A percentile compares a stretch with the other conserved stretches of the same genome.
phyloP scores from a whole-genome alignment of 2,797 vertebrate species.

The Amblyraja radiata region DNA sequence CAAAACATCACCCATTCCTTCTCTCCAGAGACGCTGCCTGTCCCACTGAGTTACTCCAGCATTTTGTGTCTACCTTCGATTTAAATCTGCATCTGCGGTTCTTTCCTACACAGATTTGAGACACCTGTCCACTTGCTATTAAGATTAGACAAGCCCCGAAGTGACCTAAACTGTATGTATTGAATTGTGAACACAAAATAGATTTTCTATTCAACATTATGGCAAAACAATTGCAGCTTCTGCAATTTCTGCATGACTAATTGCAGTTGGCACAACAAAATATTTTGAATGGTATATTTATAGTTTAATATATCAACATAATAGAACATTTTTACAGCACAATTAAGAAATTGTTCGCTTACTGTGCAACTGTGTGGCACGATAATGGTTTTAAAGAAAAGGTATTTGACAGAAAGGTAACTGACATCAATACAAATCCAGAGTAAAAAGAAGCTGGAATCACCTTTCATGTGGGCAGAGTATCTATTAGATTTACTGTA shows the following conservation, averaged over 20 bases:
- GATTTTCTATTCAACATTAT: not conserved
- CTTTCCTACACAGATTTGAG: too few species aligned
- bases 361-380: not conserved
- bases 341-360: not conserved
- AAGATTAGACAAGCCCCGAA: too few species aligned
- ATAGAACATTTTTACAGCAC: not conserved
- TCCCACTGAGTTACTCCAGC: too few species aligned
- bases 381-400: not conserved
- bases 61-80: too few species aligned
- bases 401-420: not conserved
- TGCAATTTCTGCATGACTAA: not conserved
- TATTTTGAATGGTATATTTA: not conserved
- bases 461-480: not conserved
- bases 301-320: not conserved
- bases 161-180: not conserved
- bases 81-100: too few species aligned
- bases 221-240: not conserved
- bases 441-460: not conserved
- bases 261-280: not conserved
- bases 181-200: not conserved
- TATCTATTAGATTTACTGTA: not conserved
- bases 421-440: not conserved
- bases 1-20: too few species aligned
- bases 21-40: too few species aligned
- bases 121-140: not conserved